These are phyloP conservation scores for Drosophila percnosoma DNA, from an alignment of 2,888 invertebrate species.

Conservation along the genomic window DNA sequence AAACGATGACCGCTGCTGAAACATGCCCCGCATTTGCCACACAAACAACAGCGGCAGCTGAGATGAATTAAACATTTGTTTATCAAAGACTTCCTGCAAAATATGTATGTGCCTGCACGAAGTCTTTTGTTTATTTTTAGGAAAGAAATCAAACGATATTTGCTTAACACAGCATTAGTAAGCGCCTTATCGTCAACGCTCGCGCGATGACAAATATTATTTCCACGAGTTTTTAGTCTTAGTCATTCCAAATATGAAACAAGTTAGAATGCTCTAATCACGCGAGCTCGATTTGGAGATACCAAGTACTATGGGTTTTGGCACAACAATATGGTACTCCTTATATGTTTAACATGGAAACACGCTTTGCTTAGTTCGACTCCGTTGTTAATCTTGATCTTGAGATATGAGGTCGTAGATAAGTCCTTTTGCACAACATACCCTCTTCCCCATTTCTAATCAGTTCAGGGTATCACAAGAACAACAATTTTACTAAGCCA, in stretches of 20 bases:
- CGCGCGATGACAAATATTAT: slow-evolving; percentile 20
- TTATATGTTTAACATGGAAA: neutral
- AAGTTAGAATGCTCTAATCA: neutral
- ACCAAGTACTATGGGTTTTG: neutral
- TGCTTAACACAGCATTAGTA: slow-evolving; percentile 28
- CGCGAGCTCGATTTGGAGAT: neutral
- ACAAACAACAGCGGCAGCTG: slow-evolving; percentile 8
- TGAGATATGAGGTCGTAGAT: neutral
- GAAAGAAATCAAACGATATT: slow-evolving; percentile 19
- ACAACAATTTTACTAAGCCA: neutral
- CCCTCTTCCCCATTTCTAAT: neutral
- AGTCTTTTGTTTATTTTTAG: slow-evolving; percentile 25
- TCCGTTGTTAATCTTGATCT: neutral
- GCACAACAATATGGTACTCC: neutral
- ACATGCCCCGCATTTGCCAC: slow-evolving; percentile 35
- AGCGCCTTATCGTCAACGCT: slow-evolving; percentile 39
- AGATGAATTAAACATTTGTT: slow-evolving; percentile 23
- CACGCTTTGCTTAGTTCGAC: neutral
- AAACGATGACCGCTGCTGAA: slow-evolving; percentile 18
- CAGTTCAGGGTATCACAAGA: neutral
- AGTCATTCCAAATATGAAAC: slow-evolving; percentile 24
- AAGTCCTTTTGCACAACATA: neutral
- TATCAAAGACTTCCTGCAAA: slow-evolving; percentile 61
- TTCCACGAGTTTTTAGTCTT: slow-evolving; percentile 4
- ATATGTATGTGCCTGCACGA: neutral